Evolutionary conservation across 2,888 invertebrate species (phyloP).

Genomic region (Drosophila birchii): DNA sequence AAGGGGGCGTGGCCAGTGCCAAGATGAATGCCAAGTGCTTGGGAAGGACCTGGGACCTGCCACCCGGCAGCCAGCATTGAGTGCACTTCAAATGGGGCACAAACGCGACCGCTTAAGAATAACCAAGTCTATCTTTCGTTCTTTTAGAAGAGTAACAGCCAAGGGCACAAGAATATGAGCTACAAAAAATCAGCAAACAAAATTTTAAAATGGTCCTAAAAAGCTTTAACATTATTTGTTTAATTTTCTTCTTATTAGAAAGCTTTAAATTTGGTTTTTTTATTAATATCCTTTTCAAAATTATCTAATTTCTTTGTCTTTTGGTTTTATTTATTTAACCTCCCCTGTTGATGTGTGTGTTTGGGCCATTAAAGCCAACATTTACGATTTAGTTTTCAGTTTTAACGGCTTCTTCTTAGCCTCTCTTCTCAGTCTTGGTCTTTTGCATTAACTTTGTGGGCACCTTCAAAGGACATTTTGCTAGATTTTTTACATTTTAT

Average conservation of each 20-base stretch:
- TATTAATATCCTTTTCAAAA: not conserved
- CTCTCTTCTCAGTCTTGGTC: slow-evolving; percentile 21
- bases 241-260: too few species aligned
- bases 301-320: not conserved
- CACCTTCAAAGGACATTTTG: slow-evolving; percentile 30
- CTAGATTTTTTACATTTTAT: slow-evolving; percentile 1
- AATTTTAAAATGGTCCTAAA: not conserved
- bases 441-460: slow-evolving; percentile 31
- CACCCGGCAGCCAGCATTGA: slow-evolving; percentile 36
- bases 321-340: not conserved
- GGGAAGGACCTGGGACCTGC: slow-evolving; percentile 12
- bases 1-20: slow-evolving; percentile 33
- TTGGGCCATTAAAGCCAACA: slow-evolving; percentile 61
- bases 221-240: not conserved
- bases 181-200: accelerated
- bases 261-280: not conserved
- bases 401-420: slow-evolving; percentile 40
- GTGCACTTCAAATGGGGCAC: slow-evolving; percentile 77
- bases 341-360: slow-evolving; percentile 27
- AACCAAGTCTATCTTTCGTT: slow-evolving; percentile 58
- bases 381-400: slow-evolving; percentile 66
- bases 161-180: not conserved
- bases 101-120: slow-evolving; percentile 80
- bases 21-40: slow-evolving; percentile 69
- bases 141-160: not conserved